Percentiles rank a stretch among this genome's conserved stretches.
Conservation (phyloP, 2,797 vertebrate species). For the Glyptemys insculpta region DNA sequence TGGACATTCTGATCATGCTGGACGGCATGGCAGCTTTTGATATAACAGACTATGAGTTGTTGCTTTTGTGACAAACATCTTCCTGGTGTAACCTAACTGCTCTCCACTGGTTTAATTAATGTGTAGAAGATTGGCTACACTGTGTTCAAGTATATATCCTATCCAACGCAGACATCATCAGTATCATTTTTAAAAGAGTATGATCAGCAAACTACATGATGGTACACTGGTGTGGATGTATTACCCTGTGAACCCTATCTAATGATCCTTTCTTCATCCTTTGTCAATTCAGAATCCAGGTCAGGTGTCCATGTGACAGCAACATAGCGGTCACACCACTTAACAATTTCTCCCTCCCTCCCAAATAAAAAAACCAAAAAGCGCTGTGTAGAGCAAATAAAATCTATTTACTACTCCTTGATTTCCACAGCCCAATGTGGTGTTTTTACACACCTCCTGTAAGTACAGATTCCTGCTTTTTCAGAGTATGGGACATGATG, state of each 20-base stretch:
- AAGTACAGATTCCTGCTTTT: neutral
- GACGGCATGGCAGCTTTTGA: neutral
- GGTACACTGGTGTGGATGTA: neutral
- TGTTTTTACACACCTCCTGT: neutral
- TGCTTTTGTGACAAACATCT: neutral
- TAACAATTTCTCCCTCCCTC: too few relatives aligned
- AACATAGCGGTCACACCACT: too few relatives aligned
- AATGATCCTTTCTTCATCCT: neutral
- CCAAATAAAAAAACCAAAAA: neutral
- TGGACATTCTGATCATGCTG: neutral
- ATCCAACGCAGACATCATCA: neutral
- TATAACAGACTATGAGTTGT: neutral
- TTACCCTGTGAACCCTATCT: neutral
- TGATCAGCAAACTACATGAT: neutral
- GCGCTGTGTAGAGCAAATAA: neutral
- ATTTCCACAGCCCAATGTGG: too few relatives aligned
- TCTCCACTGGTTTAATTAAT: neutral
- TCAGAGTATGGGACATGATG: neutral
- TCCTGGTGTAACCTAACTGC: too few relatives aligned
- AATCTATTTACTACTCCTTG: neutral
- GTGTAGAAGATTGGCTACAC: neutral
- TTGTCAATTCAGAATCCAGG: neutral
- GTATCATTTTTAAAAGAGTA: neutral
- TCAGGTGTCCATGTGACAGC: neutral
- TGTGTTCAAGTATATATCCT: neutral